Base-by-base conservation (phyloP, 1,140 invertebrate genomes). In the Drosophila ogumai region DNA sequence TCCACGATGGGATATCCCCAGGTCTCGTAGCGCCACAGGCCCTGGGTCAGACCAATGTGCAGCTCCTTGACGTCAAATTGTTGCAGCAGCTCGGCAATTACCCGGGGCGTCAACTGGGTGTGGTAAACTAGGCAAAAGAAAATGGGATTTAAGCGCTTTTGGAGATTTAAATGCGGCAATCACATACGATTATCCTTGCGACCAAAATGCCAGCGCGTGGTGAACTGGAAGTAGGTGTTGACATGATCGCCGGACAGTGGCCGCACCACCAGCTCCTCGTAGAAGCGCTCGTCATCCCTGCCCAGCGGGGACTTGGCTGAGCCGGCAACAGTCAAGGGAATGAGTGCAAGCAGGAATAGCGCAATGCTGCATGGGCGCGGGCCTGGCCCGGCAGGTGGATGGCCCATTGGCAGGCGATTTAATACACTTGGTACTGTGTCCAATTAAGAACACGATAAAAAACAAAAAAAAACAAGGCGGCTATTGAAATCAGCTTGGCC, bases 1-100 rank as follows among this genome's bases (percentile, higher is more conserved):
- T 97, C 96, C 12, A 96, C 93, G 38, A 97, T 95, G 32, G 97
- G 96, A 94, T 99, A 98, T 7, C 98, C 98, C 98, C 98, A 99
- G 67, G 96, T 95, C 86, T 97, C 95, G 93, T 99, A 96, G 65
- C 96, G 95, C 98, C 98, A 99, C 50, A 98, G 93, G 5, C 98
- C 98, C 93, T 98, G 96, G 1, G 98, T 99, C 59, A 99, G 94
- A 65, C 96, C 96, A 36, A 99, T 94, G 92, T 99, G 98, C 8
- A 99, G 93, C 92, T 99, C 98, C 91, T 97, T 95, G 1, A 99
- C 95, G 90, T 96, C 94, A 91, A 98, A 97, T 17, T 96, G 94
- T 59, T 95, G 94, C 79, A 99, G 94, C n/a, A 99, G 96, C 94
- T 99, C 98, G 36, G 96, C 96, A 47, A 99, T 93, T 2, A 97